Base-by-base conservation (phyloP, 37 sponge, comb jelly and placozoan genomes). In the Eunapius fragilis region DNA sequence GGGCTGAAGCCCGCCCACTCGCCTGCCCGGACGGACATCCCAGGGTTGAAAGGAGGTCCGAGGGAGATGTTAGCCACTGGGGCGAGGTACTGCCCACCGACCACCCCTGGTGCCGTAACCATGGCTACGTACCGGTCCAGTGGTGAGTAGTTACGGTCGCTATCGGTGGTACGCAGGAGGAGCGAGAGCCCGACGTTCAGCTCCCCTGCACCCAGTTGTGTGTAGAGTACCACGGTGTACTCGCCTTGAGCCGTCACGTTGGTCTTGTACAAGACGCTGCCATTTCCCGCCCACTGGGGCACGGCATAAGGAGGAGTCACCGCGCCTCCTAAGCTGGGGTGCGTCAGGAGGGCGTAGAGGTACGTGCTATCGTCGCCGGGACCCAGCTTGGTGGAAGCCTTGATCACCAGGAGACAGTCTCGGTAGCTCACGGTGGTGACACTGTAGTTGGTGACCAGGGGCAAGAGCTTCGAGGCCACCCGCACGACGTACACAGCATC, bases 401-500 rank as follows among this genome's bases (percentile, higher is more conserved):
- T 19, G 31, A 91, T 24, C 0, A 2, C 31, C 23, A 91, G 87
- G 5, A 35, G 22, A 70, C 91, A 91, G 80, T 45, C 31, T 7
- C 32, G 30, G 3, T 17, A 11, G n/a, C 58, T 47, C 4, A 77
- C 84, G 19, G 84, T 74, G 27, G 27, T 58, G 10, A 78, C 35
- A 0, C 9, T 38, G 14, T 33, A 58, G n/a, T 28, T 67, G 30
- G 70, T 67, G 17, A 91, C 28, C 58, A 87, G 45, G 37, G 87
- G 87, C 10, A 82, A 49, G 36, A 91, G 70, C n/a, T 87, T 80
- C 35, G 80, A 32, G 25, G 75, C 22, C 19, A 71, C 84, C 32
- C 91, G 67, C 0, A 68, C 33, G 48, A 86, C 48, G 35, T 69
- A 91, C 14, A 91, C 48, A 2, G 83, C 87, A 73, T 91, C 91